Evolutionary conservation across 2,797 vertebrate genomes (phyloP).

Genomic region (Rhodeus uyekii): DNA sequence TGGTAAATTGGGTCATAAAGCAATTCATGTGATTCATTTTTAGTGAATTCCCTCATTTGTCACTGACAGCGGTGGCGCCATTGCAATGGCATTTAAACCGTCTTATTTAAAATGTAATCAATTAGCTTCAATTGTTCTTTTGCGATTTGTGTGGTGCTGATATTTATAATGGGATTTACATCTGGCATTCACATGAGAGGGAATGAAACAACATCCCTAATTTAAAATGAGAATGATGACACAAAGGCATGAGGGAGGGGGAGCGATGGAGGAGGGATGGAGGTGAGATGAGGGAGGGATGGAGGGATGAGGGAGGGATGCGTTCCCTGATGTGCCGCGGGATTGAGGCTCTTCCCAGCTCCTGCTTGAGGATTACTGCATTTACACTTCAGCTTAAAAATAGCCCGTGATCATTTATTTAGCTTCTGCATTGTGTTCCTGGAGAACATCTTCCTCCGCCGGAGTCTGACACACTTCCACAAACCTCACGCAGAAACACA

Average conservation of each 20-base stretch:
- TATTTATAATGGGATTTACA: slow-evolving; percentile 24
- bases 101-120: slow-evolving; percentile 37
- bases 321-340: slow-evolving; percentile 68
- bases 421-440: slow-evolving; percentile 72
- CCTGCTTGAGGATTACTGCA: slow-evolving; percentile 78
- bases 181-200: slow-evolving; percentile 40
- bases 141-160: slow-evolving; percentile 1
- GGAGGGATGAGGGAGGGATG: slow-evolving; percentile 43
- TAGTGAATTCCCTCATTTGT: neutral
- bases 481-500: slow-evolving; percentile 56
- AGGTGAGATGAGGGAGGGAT: too few species aligned
- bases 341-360: slow-evolving; percentile 68
- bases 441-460: slow-evolving; percentile 58
- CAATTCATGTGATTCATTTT: neutral
- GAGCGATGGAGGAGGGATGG: slow-evolving; percentile 50
- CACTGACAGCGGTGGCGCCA: neutral
- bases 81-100: slow-evolving; percentile 2
- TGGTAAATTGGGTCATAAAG: neutral
- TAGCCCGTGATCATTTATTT: slow-evolving; percentile 82
- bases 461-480: slow-evolving; percentile 48
- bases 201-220: slow-evolving; percentile 51
- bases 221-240: slow-evolving; percentile 41
- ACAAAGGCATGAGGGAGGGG: slow-evolving; percentile 34
- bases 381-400: slow-evolving; percentile 84
- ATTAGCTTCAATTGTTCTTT: slow-evolving; percentile 38